Percentiles rank a stretch among this genome's conserved stretches.
Conservation (phyloP, 2,888 invertebrate species). For the Drosophila helvetica region DNA sequence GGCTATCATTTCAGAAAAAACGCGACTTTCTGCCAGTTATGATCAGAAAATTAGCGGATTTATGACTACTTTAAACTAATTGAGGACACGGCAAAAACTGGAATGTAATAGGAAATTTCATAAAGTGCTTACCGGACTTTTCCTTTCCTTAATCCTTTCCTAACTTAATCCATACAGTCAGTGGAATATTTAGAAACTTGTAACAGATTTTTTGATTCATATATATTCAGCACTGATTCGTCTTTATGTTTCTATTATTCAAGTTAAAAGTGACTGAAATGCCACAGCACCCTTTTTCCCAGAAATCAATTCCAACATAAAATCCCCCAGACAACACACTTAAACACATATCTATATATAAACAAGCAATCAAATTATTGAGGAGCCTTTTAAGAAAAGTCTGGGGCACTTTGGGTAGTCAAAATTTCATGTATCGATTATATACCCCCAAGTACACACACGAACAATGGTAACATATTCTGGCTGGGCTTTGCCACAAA, state of each 20-base stretch:
- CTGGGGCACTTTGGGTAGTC: slow-evolving; percentile 31
- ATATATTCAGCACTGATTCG: not conserved
- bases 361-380: slow-evolving; percentile 42
- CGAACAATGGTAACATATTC: slow-evolving; percentile 30
- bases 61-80: too few relatives aligned
- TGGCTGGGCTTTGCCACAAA: slow-evolving; percentile 23
- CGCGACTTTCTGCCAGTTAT: too few relatives aligned
- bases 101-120: too few relatives aligned
- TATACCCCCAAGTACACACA: slow-evolving; percentile 11
- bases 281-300: not conserved
- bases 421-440: slow-evolving; percentile 54
- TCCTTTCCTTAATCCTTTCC: too few relatives aligned
- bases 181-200: too few relatives aligned
- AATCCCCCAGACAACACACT: slow-evolving; percentile 2
- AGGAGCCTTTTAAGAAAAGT: slow-evolving; percentile 40
- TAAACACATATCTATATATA: slow-evolving; percentile 12
- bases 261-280: too few relatives aligned
- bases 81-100: too few relatives aligned
- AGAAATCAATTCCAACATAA: slow-evolving; percentile 5
- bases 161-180: too few relatives aligned
- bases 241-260: slow-evolving; percentile 22
- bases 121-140: too few relatives aligned
- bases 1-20: too few relatives aligned
- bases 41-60: too few relatives aligned
- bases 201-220: not conserved